phyloP scores from a whole-genome alignment of 2,797 vertebrate genomes.

The Parauchenoglanis ngamensis region DNA sequence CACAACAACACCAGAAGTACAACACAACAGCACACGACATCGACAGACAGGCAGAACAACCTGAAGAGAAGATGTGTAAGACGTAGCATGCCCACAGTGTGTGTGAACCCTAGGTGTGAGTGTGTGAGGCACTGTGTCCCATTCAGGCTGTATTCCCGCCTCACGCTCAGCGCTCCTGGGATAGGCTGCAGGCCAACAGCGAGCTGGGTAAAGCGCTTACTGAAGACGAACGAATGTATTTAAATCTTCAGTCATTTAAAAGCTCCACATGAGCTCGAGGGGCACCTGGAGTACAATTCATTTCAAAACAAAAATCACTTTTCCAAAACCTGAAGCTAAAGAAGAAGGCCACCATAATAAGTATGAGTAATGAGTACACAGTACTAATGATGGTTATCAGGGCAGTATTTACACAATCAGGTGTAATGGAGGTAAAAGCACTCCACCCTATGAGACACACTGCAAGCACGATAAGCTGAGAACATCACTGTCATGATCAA shows the following conservation, averaged over 20 bases:
- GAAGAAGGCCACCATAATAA: neutral
- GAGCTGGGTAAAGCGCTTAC: neutral
- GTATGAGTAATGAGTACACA: neutral
- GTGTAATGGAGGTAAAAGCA: neutral
- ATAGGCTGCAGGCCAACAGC: neutral
- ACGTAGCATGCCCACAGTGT: too few relatives aligned
- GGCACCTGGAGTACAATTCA: neutral
- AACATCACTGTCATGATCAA: neutral
- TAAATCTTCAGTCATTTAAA: neutral
- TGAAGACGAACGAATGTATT: neutral
- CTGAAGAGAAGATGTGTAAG: too few relatives aligned
- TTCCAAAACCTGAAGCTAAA: neutral
- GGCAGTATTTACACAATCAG: slow-evolving; percentile 3
- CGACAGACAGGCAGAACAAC: too few relatives aligned
- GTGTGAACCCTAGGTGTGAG: neutral
- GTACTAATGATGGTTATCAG: neutral
- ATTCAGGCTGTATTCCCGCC: neutral
- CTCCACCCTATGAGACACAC: slow-evolving; percentile 6
- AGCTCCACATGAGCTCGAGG: neutral
- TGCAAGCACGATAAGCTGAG: neutral
- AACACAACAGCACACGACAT: too few relatives aligned
- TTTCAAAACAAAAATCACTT: neutral
- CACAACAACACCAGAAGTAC: too few relatives aligned
- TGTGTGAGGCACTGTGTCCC: too few relatives aligned
- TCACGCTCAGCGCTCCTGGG: neutral